Base-by-base conservation (phyloP, 1,140 invertebrate species). In the Tetragonula clypearis region DNA sequence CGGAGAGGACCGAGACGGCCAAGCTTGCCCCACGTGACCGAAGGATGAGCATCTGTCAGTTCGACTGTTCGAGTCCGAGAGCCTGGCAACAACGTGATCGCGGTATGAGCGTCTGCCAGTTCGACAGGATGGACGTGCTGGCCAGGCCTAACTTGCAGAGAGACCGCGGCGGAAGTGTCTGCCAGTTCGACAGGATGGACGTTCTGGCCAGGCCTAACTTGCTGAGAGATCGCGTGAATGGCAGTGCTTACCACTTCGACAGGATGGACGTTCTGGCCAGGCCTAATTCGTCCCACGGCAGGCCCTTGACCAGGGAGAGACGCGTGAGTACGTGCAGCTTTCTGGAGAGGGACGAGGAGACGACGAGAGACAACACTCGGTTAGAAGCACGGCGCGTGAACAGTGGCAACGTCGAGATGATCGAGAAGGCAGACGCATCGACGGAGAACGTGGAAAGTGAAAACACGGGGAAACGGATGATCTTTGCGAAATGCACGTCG, bases 41-140 rank as follows among this genome's bases (percentile, higher is more conserved):
- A 26, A 89, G 93, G 12, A 92, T 92, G 92, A 93, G 90, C 85
- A 91, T 94, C 77, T 94, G 91, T 69, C 93, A 93, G 35, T 93
- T 93, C 80, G 93, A 93, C 80, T 81, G 82, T 30, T 88, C 88
- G 6, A n/a, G n/a, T n/a, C 26, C 83, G 26, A 78, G 21, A 11
- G 14, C 58, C 41, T 86, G 91, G 55, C 88, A 87, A 73, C 89
- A 30, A 30, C 30, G 90, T 14, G 91, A 93, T 55, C 84, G 91
- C 41, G 88, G 92, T 14, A 89, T 89, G 85, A 93, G 91, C 79
- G 90, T 93, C 53, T 93, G 90, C 66, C 87, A 93, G 5, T 93
- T 93, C 83, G 92, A 93, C 73, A 85, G 91, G 41, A 91, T 84
- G 41, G 41, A 41, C 41, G n/a, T n/a, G n/a, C n/a, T n/a, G n/a